Conservation (phyloP, 2,113 vertebrate species). For the Tragelaphus buxtoni region DNA sequence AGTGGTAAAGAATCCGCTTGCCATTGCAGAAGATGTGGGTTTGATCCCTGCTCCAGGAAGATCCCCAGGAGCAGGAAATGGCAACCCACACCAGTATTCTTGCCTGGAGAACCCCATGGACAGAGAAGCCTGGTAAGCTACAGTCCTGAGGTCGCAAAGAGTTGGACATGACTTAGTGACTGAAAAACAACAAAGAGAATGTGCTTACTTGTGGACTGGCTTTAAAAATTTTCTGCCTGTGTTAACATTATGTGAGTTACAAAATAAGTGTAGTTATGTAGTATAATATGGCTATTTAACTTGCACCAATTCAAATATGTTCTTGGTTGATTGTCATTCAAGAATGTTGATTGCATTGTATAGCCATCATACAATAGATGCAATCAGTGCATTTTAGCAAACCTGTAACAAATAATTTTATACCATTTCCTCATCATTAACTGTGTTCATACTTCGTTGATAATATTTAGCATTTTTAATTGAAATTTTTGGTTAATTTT, state of each 20-base stretch:
- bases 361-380: neutral
- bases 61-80: neutral
- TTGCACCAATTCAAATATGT: neutral
- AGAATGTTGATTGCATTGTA: neutral
- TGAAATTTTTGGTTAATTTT: neutral
- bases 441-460: neutral
- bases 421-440: neutral
- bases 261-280: neutral
- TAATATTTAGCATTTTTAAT: neutral
- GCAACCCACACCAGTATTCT: neutral
- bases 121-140: neutral
- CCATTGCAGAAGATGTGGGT: neutral
- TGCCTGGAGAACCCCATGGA: neutral
- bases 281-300: neutral
- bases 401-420: neutral
- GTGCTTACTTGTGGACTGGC: neutral
- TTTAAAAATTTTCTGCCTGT: neutral
- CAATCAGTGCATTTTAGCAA: neutral
- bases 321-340: neutral
- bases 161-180: neutral
- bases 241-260: neutral
- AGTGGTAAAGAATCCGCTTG: neutral
- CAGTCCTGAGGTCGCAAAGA: neutral
- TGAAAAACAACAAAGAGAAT: neutral
- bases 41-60: neutral